These are phyloP conservation scores for Gallinago solitaria DNA, from an alignment of 2,797 vertebrate species.

Conservation along the genomic window DNA sequence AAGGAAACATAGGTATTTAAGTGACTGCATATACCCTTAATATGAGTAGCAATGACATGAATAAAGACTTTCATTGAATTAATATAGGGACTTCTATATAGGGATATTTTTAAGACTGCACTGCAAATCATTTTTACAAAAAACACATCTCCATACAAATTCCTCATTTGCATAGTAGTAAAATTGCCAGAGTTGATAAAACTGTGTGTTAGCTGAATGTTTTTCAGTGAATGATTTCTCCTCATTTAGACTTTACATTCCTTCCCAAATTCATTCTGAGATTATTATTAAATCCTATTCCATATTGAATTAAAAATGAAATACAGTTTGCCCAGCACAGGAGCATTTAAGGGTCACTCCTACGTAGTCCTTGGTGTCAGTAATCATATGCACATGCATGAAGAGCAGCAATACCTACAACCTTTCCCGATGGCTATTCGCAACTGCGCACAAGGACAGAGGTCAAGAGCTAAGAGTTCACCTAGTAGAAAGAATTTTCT, in stretches of 20 bases:
- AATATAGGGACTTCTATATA: not conserved
- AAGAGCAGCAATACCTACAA: not conserved
- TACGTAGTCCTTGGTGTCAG: not conserved
- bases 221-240: slow-evolving; percentile 15
- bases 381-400: not conserved
- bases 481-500: slow-evolving; percentile 6
- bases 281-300: slow-evolving; percentile 33
- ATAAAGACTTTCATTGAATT: not conserved
- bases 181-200: slow-evolving; percentile 37
- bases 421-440: slow-evolving; percentile 13
- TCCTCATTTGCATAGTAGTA: slow-evolving; percentile 27
- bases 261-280: slow-evolving; percentile 25
- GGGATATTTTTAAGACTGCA: not conserved
- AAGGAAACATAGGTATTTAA: not conserved
- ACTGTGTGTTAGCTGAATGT: not conserved
- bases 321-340: not conserved
- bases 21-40: not conserved
- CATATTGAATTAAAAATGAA: slow-evolving; percentile 48
- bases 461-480: slow-evolving; percentile 47
- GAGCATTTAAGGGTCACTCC: slow-evolving; percentile 25
- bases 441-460: not conserved
- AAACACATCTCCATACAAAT: not conserved
- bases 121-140: not conserved
- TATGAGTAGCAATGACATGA: not conserved
- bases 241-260: slow-evolving; percentile 25